Evolutionary conservation across 1,140 invertebrate genomes (phyloP), one percentile per base, ranked within the genome.

Genomic region (Hetaerina americana): DNA sequence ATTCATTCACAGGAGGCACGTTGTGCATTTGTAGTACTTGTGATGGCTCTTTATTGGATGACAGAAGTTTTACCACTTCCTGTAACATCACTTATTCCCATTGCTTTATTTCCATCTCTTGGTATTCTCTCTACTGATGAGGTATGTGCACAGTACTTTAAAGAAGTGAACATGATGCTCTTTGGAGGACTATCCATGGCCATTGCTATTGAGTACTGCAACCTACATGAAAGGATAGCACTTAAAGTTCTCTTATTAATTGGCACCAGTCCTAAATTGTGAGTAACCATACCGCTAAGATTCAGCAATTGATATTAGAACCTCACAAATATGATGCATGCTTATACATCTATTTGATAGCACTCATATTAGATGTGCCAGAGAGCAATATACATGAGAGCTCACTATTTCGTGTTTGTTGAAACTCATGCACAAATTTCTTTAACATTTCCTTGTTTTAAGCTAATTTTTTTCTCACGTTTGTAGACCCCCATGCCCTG

Each of bases 121-220:
- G 90, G 90, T 0, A 85, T 93, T 40, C 78, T 88, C 73, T 82
- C 80, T 74, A 89, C 88, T 0, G 82, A 85, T 70, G 79, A 84
- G 66, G 88, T 88, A 0, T 90, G 88, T 71, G 80, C 83, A 1
- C 85, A 88, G 66, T 93, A 93, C 76, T 87, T 93, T 80, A 92
- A 91, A 81, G 92, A 95, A 75, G 92, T 91, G 0, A 93, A 92
- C 77, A 91, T 95, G 85, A 89, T 96, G 84, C 95, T 91, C 77
- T 85, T 83, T 73, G 83, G 89, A 12, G 89, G 90, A 25, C 78
- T 96, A 70, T 87, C 95, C 75, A 88, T 95, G 27, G 94, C 94
- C 0, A 85, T 93, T 8, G 91, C 92, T 0, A 89, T 96, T 1
- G 92, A 96, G 81, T 88, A 93, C 76, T 90, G 89, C 71, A 89